Percentiles rank a stretch among this genome's conserved stretches.
phyloP scores from a whole-genome alignment of 1,140 invertebrate genomes.

The Wiebesia pumilae region DNA sequence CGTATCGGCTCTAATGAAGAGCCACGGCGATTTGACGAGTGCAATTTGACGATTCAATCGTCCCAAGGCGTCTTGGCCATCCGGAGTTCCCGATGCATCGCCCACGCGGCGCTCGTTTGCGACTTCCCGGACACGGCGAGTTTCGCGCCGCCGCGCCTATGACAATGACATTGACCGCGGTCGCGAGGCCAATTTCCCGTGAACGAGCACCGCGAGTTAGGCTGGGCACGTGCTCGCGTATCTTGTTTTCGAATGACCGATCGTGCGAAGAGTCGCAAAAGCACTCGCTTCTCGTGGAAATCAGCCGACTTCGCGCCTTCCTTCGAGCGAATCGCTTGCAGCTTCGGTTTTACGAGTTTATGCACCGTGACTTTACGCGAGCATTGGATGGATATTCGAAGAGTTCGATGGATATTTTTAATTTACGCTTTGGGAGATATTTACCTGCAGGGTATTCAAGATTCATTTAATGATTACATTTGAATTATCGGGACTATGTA shows the following conservation, averaged over 20 bases:
- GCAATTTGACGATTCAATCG: background rate
- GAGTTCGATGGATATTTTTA: background rate
- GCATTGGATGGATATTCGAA: background rate
- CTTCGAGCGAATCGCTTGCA: background rate
- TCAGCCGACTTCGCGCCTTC: background rate
- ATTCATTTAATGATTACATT: background rate
- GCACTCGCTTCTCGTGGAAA: background rate
- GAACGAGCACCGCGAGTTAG: background rate
- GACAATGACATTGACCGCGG: slow-evolving; percentile 34
- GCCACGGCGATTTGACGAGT: too few species aligned
- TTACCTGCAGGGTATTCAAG: background rate
- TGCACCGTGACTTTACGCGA: background rate
- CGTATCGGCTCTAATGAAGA: background rate
- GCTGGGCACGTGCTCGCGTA: background rate
- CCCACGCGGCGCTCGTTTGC: background rate
- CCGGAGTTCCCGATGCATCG: background rate
- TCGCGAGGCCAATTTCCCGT: slow-evolving; percentile 11
- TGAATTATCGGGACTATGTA: background rate
- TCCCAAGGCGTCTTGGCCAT: background rate
- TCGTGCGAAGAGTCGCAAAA: background rate
- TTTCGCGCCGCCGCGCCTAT: background rate
- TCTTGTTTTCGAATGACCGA: background rate
- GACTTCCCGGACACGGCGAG: slow-evolving; percentile 33
- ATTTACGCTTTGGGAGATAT: background rate
- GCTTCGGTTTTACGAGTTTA: background rate